Evolutionary conservation across 35 echinoderm and acorn worm genomes (phyloP), one percentile per base, ranked within the genome.

Genomic region (Diadema setosum): DNA sequence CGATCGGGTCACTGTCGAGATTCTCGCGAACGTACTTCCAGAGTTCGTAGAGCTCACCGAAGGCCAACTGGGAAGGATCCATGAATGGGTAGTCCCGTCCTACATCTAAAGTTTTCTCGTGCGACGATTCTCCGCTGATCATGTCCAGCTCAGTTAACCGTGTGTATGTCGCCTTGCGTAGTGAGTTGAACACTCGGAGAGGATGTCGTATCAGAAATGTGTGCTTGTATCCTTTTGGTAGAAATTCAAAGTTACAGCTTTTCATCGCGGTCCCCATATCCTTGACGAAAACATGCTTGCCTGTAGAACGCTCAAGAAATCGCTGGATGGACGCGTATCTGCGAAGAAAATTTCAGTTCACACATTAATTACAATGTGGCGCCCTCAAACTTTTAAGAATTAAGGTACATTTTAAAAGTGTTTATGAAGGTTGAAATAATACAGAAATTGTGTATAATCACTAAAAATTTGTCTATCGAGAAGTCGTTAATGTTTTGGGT

Each of bases 171-270:
- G 81, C 41, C 32, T 82, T 87, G 33, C 80, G 65, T 33, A 42
- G 76, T 7, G 91, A 93, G 1, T 40, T 5, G 37, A 93, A 87
- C 21, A 87, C 84, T 26, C 67, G 40, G 11, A 58, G 16, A 18
- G 91, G 91, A 83, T 93, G 42, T 3, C 91, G 78, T 20, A 93
- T 93, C n/a, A 93, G 34, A 48, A 93, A 88, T 4, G 64, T 60
- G 39, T 93, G 91, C 20, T 46, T 80, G 63, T 84, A 93, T 8
- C 91, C 91, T 37, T 75, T 46, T 0, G 91, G 91, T 1, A 93
- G 23, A 18, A 43, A 75, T 32, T 32, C 4, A 1, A 11, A 15
- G 8, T 76, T 32, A 12, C 27, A 32, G 5, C 12, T 4, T 4
- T 5, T 7, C 7, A 76, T 8, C 27, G 70, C 1, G 23, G 43